phyloP scores from a whole-genome alignment of 2,888 invertebrate species.

The Tachystola acroxantha region DNA sequence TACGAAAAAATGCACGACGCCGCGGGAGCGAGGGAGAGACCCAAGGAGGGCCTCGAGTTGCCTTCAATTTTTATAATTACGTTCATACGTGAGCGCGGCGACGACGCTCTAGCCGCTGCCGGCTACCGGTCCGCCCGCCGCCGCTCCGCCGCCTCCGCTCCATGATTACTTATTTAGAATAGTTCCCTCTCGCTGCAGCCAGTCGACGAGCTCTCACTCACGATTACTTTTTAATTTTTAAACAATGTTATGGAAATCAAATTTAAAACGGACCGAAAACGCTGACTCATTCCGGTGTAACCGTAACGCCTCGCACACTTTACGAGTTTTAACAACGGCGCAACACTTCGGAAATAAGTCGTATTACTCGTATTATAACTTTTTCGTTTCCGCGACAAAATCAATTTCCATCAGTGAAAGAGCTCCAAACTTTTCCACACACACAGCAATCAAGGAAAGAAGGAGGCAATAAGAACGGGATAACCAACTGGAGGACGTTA shows the following conservation, averaged over 20 bases:
- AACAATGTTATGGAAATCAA: conserved; percentile 27
- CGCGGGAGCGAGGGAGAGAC: conserved; percentile 67
- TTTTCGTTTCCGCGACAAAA: conserved; percentile 58
- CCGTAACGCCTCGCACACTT: not conserved
- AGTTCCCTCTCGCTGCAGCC: conserved; percentile 32
- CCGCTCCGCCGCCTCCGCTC: conserved; percentile 23
- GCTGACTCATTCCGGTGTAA: conserved; percentile 2
- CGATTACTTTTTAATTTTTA: conserved; percentile 53
- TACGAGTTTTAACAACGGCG: conserved; percentile 21
- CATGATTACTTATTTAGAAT: conserved; percentile 57
- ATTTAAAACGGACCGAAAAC: conserved; percentile 15
- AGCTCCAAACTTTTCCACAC: conserved; percentile 67
- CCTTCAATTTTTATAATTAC: conserved; percentile 79
- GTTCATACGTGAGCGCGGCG: conserved; percentile 80
- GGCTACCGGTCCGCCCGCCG: conserved; percentile 20
- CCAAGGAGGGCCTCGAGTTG: conserved; percentile 63
- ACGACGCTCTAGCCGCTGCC: conserved; percentile 27
- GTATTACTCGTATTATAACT: conserved; percentile 55
- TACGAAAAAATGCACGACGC: conserved; percentile 78
- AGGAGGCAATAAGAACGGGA: conserved; percentile 75
- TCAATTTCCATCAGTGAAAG: conserved; percentile 64
- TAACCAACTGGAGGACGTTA: conserved; percentile 75
- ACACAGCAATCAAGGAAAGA: conserved; percentile 71
- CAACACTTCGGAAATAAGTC: conserved; percentile 35
- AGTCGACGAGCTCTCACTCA: conserved; percentile 32